phyloP scores from a whole-genome alignment of 2,797 vertebrate species.

The Macropodus opercularis region DNA sequence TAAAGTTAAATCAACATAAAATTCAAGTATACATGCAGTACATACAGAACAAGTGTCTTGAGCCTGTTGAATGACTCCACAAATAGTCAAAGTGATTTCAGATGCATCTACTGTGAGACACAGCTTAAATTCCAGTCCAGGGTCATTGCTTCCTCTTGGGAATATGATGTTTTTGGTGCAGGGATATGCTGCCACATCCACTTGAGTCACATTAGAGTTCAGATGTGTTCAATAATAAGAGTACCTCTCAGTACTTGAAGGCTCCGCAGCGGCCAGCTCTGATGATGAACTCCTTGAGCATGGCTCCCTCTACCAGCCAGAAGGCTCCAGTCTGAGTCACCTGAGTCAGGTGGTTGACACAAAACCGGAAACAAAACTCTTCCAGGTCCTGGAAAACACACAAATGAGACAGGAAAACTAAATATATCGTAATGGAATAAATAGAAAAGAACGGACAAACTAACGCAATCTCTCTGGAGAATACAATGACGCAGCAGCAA shows the following conservation, averaged over 20 bases:
- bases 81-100: slow-evolving; percentile 37
- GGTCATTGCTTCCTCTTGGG: background rate
- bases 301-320: slow-evolving; percentile 92
- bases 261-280: slow-evolving; percentile 94
- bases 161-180: slow-evolving; percentile 5
- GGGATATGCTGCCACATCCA: background rate
- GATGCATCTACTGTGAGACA: background rate
- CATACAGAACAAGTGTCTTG: background rate
- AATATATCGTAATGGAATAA: background rate
- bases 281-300: slow-evolving; percentile 95
- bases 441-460: background rate
- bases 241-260: slow-evolving; percentile 90
- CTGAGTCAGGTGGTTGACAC: slow-evolving; percentile 94
- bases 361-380: slow-evolving; percentile 97
- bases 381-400: slow-evolving; percentile 88
- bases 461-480: background rate
- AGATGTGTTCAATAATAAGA: background rate
- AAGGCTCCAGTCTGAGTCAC: slow-evolving; percentile 94
- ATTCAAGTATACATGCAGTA: slow-evolving; percentile 36
- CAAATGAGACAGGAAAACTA: background rate
- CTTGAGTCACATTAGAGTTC: background rate
- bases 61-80: slow-evolving; percentile 14
- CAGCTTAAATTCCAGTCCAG: slow-evolving; percentile 5
- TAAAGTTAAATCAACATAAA: slow-evolving; percentile 3
- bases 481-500: background rate